phyloP scores from a whole-genome alignment of 2,888 invertebrate genomes.

The Pandemis cinnamomeana region DNA sequence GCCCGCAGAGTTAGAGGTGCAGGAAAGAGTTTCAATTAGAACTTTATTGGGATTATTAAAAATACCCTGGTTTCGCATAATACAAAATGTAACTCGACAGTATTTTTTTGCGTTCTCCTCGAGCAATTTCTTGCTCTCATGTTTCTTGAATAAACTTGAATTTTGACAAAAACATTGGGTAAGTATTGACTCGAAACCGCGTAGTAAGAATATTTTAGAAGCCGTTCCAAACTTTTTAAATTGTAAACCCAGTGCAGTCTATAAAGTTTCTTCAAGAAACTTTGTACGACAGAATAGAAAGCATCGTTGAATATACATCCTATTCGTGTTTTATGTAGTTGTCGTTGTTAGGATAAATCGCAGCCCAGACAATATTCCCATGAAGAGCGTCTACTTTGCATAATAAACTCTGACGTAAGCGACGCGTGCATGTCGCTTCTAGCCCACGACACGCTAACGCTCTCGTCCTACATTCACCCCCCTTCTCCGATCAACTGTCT shows the following conservation, averaged over 20 bases:
- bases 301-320: not conserved
- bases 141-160: too few species aligned
- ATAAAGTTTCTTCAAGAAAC: not conserved
- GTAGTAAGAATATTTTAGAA: not conserved
- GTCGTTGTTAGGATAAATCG: constrained; percentile 8
- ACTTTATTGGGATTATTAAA: not conserved
- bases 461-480: constrained; percentile 80
- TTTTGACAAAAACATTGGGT: too few species aligned
- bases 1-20: constrained; percentile 7
- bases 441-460: constrained; percentile 50
- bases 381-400: constrained; percentile 38
- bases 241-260: not conserved
- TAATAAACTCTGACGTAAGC: constrained; percentile 52
- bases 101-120: not conserved
- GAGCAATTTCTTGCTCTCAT: too few species aligned
- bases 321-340: not conserved
- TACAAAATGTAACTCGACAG: too few species aligned
- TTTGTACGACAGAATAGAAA: not conserved
- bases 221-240: not conserved
- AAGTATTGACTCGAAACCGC: too few species aligned
- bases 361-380: constrained; percentile 17
- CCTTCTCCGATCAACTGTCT: constrained; percentile 77
- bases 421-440: constrained; percentile 59
- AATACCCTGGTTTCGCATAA: not conserved
- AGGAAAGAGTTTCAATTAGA: constrained; percentile 5